Base-by-base conservation (phyloP, 92 coral and sea anemone genomes). In the Blastomussa wellsi region DNA sequence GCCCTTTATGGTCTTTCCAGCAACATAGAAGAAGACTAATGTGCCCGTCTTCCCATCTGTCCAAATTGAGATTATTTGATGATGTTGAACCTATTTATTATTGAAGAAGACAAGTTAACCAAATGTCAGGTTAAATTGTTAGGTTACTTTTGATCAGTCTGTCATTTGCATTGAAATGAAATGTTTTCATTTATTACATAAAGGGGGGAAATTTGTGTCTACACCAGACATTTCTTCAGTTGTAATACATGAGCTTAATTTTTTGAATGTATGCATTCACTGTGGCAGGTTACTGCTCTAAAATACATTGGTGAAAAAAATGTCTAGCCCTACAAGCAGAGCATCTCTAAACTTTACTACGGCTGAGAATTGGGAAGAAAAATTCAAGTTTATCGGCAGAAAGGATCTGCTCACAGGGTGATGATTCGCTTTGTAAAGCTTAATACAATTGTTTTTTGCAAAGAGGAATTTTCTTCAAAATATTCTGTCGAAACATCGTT, bases 11-110 rank as follows among this genome's bases (percentile, higher is more conserved):
- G 16, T 82, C 82, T 33, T 82, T 82, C 75, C 80, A 82, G 79
- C 90, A 87, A 41, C 86, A 31, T 0, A 87, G 65, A 9, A 87
- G 35, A 6, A 87, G 69, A 42, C 42, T 53, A 3, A 87, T 55
- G 47, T 87, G 90, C n/a, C 66, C 15, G 31, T 87, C 90, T 37
- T 87, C 90, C 83, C 90, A 87, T 64, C 90, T 74, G 49, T 87
- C 83, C 44, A 85, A 60, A 65, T 77, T 84, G 36, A 15, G 72
- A 52, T 74, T 22, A 20, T 8, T 68, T 52, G 70, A 72, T 82
- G 86, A 72, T 72, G 35, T 0, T 72, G 77, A 72, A 13, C 62
- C 79, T 75, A 49, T 49, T 75, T 26, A 44, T 2, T 11, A 49
- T 49, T 44, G 62, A 75, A 75, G 79, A 49, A 44, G 35, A 75